phyloP scores from a whole-genome alignment of 2,888 invertebrate genomes.

The Melieria picta region DNA sequence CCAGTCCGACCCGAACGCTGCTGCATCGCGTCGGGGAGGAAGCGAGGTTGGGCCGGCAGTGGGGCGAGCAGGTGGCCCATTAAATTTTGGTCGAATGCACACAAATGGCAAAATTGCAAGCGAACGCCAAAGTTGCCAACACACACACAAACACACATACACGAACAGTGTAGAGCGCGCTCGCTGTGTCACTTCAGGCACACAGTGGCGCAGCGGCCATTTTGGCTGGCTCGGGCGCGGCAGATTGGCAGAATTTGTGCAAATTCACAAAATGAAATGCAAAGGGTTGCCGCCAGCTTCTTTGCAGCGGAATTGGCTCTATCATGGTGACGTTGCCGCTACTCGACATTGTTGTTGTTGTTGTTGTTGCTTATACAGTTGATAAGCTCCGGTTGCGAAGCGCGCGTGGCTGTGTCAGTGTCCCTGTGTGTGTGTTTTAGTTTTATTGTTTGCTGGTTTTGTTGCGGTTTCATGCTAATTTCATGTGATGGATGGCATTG shows the following conservation, averaged over 20 bases:
- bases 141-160: too few relatives aligned
- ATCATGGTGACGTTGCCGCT: neutral
- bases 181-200: too few relatives aligned
- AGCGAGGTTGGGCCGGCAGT: too few relatives aligned
- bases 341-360: neutral
- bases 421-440: too few relatives aligned
- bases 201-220: too few relatives aligned
- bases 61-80: constrained; percentile 2
- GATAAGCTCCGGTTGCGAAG: constrained; percentile 6
- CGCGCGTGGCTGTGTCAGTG: too few relatives aligned
- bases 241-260: neutral
- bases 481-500: constrained; percentile 20
- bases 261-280: constrained; percentile 17
- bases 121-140: too few relatives aligned
- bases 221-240: too few relatives aligned
- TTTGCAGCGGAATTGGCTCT: constrained; percentile 17
- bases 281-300: constrained; percentile 2
- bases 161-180: too few relatives aligned
- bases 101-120: neutral
- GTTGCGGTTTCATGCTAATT: constrained; percentile 21
- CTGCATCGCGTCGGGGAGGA: too few relatives aligned
- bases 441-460: neutral
- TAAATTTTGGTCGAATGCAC: constrained; percentile 26
- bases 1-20: too few relatives aligned
- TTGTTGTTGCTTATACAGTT: constrained; percentile 18